These are phyloP conservation scores for Sander lucioperca DNA, from an alignment of 2,113 vertebrate genomes.

Conservation along the genomic window DNA sequence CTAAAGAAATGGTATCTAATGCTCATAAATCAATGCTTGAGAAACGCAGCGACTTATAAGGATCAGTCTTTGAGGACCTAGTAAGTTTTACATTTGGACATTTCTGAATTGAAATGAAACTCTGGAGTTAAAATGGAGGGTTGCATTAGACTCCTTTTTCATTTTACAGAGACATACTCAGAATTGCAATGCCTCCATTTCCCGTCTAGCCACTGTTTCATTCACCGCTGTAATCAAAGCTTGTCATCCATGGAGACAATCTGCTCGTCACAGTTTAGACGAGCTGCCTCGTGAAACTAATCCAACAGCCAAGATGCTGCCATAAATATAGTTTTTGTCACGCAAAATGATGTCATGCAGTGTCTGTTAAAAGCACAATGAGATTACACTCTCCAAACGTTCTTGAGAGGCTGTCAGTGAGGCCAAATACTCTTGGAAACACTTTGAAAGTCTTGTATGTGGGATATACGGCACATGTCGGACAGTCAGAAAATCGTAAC, in stretches of 20 bases:
- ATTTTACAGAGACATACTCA: not conserved
- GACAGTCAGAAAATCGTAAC: not conserved
- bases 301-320: slow-evolving; percentile 25
- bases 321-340: slow-evolving; percentile 60
- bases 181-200: not conserved
- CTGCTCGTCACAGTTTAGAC: slow-evolving; percentile 35
- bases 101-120: slow-evolving; percentile 23
- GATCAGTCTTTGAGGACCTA: not conserved
- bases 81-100: not conserved
- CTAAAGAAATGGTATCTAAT: slow-evolving; percentile 1
- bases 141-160: not conserved
- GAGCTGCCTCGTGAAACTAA: slow-evolving; percentile 32
- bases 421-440: slow-evolving; percentile 17
- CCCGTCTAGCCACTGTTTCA: not conserved
- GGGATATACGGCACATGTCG: not conserved
- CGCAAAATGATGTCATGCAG: slow-evolving; percentile 65
- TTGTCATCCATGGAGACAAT: slow-evolving; percentile 6
- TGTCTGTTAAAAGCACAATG: slow-evolving; percentile 43
- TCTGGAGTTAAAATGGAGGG: not conserved
- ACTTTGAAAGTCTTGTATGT: not conserved
- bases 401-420: slow-evolving; percentile 34
- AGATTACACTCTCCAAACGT: slow-evolving; percentile 23
- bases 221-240: not conserved
- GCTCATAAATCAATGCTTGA: not conserved
- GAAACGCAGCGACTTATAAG: not conserved